phyloP scores from a whole-genome alignment of 2,113 vertebrate species.

The Peromyscus leucopus region DNA sequence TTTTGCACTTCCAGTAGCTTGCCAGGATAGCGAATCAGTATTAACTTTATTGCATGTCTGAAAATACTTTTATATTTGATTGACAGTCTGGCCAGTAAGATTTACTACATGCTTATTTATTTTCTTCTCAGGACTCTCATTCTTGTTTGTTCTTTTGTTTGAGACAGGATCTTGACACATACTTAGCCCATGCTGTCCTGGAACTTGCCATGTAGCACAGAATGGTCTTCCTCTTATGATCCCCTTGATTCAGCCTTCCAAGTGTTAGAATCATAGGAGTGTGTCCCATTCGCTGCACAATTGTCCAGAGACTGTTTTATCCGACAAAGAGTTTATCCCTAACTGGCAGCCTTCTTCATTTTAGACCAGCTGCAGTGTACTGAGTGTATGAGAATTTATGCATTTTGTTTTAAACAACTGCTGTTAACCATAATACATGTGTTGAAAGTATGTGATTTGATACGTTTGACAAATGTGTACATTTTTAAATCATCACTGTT shows the following conservation, averaged over 20 bases:
- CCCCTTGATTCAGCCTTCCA: neutral
- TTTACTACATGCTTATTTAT: neutral
- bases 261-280: neutral
- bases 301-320: neutral
- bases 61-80: neutral
- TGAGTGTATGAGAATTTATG: neutral
- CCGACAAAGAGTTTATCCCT: neutral
- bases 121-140: neutral
- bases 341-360: neutral
- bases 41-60: neutral
- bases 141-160: neutral
- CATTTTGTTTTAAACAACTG: neutral
- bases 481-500: neutral
- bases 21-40: neutral
- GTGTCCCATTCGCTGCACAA: neutral
- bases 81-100: neutral
- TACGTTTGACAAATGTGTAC: neutral
- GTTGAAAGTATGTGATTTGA: conserved; percentile 10
- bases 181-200: neutral
- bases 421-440: neutral
- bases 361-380: neutral
- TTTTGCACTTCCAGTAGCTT: neutral
- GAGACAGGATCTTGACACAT: neutral
- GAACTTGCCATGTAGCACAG: neutral
- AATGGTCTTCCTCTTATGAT: no score